A percentile compares a stretch with the other conserved stretches of the same genome.
Conservation (phyloP, 2,113 vertebrate genomes). For the Strix aluco region DNA sequence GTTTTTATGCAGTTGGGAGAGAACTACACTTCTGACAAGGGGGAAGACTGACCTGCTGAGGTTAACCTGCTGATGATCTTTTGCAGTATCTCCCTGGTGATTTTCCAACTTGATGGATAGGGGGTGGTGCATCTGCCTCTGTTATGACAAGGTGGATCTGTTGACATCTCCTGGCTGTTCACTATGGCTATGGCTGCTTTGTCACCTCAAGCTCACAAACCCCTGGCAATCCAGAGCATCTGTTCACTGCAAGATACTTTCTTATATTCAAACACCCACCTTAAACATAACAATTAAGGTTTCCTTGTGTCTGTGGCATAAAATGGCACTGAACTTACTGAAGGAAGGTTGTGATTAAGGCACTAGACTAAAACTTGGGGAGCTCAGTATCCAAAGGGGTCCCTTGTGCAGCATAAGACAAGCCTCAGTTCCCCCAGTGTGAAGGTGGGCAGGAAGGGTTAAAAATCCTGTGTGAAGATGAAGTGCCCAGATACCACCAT, state of each 20-base stretch:
- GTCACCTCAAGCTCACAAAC: not conserved
- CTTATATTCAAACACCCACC: not conserved
- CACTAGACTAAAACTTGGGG: not conserved
- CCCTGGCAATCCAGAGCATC: not conserved
- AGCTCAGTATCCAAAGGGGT: not conserved
- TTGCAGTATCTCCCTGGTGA: not conserved
- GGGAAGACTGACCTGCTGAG: not conserved
- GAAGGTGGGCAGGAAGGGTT: not conserved
- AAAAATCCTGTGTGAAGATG: not conserved
- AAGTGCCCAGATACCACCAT: not conserved
- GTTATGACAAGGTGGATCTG: not conserved
- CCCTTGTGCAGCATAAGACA: not conserved
- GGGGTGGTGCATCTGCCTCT: not conserved
- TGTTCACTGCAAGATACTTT: not conserved
- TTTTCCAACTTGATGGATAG: not conserved
- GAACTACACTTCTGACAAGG: not conserved
- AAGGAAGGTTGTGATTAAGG: constrained; percentile 19
- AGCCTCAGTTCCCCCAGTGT: not conserved
- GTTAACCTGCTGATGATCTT: not conserved
- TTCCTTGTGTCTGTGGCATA: not conserved
- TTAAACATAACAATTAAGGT: not conserved
- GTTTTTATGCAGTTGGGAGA: not conserved
- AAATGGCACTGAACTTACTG: constrained; percentile 12
- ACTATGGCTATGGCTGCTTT: not conserved
- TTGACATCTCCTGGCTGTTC: not conserved